A percentile compares a stretch with the other conserved stretches of the same genome.
Evolutionary conservation across 2,888 invertebrate species (phyloP).

Genomic region (Megaustenia siamemsis): DNA sequence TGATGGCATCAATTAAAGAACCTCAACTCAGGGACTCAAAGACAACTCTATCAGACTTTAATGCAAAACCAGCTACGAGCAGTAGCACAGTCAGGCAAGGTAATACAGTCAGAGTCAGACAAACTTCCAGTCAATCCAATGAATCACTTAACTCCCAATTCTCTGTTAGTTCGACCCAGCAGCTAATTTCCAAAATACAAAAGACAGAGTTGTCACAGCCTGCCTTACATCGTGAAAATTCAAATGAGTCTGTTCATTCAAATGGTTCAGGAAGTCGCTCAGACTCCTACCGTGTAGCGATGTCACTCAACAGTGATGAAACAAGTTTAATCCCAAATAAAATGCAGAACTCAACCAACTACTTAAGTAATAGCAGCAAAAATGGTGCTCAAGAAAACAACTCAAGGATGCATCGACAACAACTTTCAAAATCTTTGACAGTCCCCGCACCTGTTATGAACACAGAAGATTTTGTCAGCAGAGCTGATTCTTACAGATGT

Average conservation of each 20-base stretch:
- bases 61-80: background rate
- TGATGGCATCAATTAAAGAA: conserved; percentile 31
- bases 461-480: conserved; percentile 57
- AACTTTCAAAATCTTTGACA: conserved; percentile 49
- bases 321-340: conserved; percentile 41
- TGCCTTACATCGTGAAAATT: conserved; percentile 31
- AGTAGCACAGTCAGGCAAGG: conserved; percentile 1
- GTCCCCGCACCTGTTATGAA: conserved; percentile 35
- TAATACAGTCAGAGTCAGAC: conserved; percentile 25
- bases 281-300: conserved; percentile 72
- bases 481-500: conserved; percentile 72
- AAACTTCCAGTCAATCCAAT: conserved; percentile 24
- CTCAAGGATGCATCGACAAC: background rate
- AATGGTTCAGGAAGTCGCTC: conserved; percentile 60
- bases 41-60: background rate
- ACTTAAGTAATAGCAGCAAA: background rate
- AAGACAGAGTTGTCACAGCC: conserved; percentile 46
- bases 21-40: conserved; percentile 39
- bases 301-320: conserved; percentile 56
- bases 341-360: background rate
- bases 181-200: conserved; percentile 21
- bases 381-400: background rate
- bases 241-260: conserved; percentile 55
- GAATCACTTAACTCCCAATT: conserved; percentile 48
- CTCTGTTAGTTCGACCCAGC: conserved; percentile 42